Base-by-base conservation (phyloP, 1,140 invertebrate genomes). In the Nasonia giraulti region DNA sequence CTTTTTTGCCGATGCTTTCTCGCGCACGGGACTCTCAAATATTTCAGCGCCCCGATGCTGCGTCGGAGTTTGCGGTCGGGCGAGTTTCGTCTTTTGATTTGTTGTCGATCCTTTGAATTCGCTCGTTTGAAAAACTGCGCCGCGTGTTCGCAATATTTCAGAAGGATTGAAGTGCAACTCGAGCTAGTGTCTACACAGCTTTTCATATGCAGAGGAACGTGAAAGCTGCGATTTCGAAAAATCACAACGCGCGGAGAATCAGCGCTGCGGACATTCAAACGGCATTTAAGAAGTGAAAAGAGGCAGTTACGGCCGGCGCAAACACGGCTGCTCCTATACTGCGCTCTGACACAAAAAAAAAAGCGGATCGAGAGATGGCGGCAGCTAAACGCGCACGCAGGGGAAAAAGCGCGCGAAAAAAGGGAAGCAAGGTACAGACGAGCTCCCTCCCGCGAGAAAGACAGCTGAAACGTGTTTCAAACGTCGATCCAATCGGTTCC, bases 401-500 rank as follows among this genome's bases (percentile, higher is more conserved):
- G 17, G 33, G 27, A 83, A 44, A 20, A 27, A 31, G 17, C 10
- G 11, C 20, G 17, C 78, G 31, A 85, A 71, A 76, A 71, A 37
- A 37, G 33, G 33, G 20, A n/a, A 66, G 2, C 55, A 76, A 27
- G 20, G 37, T 7, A 37, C 5, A 74, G 80, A 47, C 73, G 17
- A 81, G 37, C 68, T 81, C 37, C 31, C 68, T 81, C 37, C 31
- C 37, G 23, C n/a, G n/a, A 62, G 62, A 44, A 68, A 55, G 20
- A 47, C 68, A 73, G 62, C 74, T 86, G 85, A 81, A 88, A 87
- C 83, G 87, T 87, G 85, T 86, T 87, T 85, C 47, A 84, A 88
- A 88, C 86, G 86, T 87, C 87, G 85, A 88, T 89, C 85, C 80
- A 84, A 87, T 88, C 86, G 87, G 73, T 88, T 88, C 83, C 87